phyloP scores from a whole-genome alignment of 2,888 invertebrate genomes.

The Teinopalpus imperialis region DNA sequence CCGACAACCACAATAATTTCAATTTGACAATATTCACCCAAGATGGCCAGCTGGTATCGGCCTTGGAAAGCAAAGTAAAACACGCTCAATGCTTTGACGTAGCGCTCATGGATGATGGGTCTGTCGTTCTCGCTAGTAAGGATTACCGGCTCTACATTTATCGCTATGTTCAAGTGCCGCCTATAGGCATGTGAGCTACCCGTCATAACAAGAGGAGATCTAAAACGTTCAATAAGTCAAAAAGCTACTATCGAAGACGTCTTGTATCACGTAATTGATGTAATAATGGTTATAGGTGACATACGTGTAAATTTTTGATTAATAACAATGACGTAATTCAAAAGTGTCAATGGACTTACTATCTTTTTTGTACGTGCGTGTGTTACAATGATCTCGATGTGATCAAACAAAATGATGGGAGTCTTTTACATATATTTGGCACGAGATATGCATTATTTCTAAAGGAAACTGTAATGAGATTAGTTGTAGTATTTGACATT shows the following conservation, averaged over 20 bases:
- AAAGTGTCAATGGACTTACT: conserved; percentile 50
- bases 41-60: conserved; percentile 98
- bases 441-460: conserved; percentile 73
- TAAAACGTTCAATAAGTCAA: conserved; percentile 65
- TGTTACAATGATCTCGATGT: conserved; percentile 74
- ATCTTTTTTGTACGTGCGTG: conserved; percentile 60
- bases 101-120: conserved; percentile 99
- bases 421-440: conserved; percentile 60
- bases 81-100: conserved; percentile 99
- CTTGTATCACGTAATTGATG: conserved; percentile 38
- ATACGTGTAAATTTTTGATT: conserved; percentile 70
- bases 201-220: conserved; percentile 69
- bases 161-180: conserved; percentile 97
- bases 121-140: conserved; percentile 99
- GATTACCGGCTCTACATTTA: conserved; percentile 99
- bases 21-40: conserved; percentile 99
- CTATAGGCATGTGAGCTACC: conserved; percentile 87
- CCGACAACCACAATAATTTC: conserved; percentile 99
- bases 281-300: conserved; percentile 49
- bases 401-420: conserved; percentile 63
- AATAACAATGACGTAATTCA: conserved; percentile 56
- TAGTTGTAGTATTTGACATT: conserved; percentile 80
- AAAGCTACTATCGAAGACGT: conserved; percentile 32
- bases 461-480: conserved; percentile 80
- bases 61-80: conserved; percentile 99